These are phyloP conservation scores for Cosmia trapezina DNA, from an alignment of 2,888 invertebrate genomes.

Conservation along the genomic window DNA sequence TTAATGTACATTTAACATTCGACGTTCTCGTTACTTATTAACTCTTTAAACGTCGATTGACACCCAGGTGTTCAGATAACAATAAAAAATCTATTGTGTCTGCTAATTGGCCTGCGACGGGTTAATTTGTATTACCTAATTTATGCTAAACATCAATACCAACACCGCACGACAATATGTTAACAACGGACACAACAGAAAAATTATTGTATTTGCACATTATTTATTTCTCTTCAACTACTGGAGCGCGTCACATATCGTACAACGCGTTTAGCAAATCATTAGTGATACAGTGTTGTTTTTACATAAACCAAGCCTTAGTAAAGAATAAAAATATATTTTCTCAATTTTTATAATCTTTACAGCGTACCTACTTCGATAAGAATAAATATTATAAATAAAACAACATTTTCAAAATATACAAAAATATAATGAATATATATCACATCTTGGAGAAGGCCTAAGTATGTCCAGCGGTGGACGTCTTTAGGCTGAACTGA, in stretches of 20 bases:
- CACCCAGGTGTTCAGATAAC: too few relatives aligned
- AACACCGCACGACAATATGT: background rate
- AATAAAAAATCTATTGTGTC: too few relatives aligned
- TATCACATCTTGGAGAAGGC: background rate
- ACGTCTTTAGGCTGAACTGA: background rate
- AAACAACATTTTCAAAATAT: constrained; percentile 22
- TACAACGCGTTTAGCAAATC: background rate
- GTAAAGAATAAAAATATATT: background rate
- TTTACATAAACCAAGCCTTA: background rate
- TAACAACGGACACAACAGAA: background rate
- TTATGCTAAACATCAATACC: background rate
- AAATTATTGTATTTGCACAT: background rate
- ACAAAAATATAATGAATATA: constrained; percentile 25
- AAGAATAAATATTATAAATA: background rate
- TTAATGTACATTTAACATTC: too few relatives aligned
- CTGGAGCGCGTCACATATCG: background rate
- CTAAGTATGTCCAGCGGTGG: background rate
- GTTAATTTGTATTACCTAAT: background rate
- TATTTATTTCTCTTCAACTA: background rate
- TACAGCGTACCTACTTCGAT: background rate
- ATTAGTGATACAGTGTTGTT: background rate
- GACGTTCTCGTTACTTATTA: too few relatives aligned
- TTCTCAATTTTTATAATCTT: background rate
- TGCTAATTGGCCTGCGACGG: too few relatives aligned
- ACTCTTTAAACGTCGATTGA: too few relatives aligned